Conservation (phyloP, 2,797 vertebrate species). For the Cuniculus paca region DNA sequence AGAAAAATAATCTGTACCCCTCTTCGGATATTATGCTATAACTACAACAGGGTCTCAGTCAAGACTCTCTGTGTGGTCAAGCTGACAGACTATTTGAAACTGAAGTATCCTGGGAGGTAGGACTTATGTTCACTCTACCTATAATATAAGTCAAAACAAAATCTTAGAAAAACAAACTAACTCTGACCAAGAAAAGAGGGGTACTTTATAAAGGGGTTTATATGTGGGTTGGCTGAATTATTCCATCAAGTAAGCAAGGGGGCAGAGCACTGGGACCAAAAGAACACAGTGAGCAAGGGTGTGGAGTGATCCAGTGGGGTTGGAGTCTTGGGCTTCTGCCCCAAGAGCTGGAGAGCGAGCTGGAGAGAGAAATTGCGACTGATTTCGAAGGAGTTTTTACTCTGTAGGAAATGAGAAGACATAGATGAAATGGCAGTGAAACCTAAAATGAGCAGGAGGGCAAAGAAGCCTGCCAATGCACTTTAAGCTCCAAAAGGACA, state of each 20-base stretch:
- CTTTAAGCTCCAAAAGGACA: background rate
- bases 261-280: background rate
- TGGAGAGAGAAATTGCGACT: background rate
- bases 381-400: background rate
- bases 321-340: background rate
- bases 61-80: constrained; percentile 3
- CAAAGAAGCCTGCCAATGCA: background rate
- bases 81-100: constrained; percentile 50
- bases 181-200: constrained; percentile 7
- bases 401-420: background rate
- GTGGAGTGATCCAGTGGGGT: rapidly evolving
- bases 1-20: background rate
- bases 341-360: background rate
- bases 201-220: background rate
- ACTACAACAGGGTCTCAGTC: constrained; percentile 1
- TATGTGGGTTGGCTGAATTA: background rate
- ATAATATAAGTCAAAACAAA: constrained; percentile 22
- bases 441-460: background rate
- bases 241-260: background rate
- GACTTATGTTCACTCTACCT: constrained; percentile 7
- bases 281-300: background rate
- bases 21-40: background rate
- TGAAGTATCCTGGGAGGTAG: constrained; percentile 18
- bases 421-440: background rate
- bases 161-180: constrained; percentile 26